A percentile compares a stretch with the other conserved stretches of the same genome.
Evolutionary conservation across 2,888 invertebrate species (phyloP).

Genomic region (Pammene fasciana): DNA sequence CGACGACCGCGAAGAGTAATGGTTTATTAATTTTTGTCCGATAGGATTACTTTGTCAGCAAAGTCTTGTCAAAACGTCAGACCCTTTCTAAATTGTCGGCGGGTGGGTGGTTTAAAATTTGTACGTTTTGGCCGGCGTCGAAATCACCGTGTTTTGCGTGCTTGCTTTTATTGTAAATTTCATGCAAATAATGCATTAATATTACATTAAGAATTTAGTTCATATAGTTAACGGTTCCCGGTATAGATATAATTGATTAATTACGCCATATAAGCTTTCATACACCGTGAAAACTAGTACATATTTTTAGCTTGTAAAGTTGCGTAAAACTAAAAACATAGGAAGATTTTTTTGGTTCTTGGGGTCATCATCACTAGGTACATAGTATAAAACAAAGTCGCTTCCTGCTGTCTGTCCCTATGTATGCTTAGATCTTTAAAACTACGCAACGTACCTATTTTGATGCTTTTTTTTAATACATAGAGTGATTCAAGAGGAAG

Average conservation of each 20-base stretch:
- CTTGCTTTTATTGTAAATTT: conserved; percentile 22
- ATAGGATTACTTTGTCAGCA: conserved; percentile 36
- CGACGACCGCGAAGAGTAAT: conserved; percentile 57
- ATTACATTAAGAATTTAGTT: not conserved
- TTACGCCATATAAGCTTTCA: too few species aligned
- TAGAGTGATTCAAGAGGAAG: too few species aligned
- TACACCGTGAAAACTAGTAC: too few species aligned
- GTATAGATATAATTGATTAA: not conserved
- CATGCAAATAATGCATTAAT: conserved; percentile 31
- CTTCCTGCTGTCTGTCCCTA: too few species aligned
- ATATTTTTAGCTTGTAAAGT: too few species aligned
- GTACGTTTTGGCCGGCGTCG: conserved; percentile 6
- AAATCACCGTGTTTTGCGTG: conserved; percentile 28
- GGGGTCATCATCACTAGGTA: too few species aligned
- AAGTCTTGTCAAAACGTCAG: conserved; percentile 35
- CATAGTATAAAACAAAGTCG: too few species aligned
- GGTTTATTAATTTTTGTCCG: conserved; percentile 49
- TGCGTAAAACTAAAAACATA: too few species aligned
- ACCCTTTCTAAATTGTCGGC: conserved; percentile 29
- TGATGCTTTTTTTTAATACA: too few species aligned
- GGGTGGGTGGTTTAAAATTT: conserved; percentile 20
- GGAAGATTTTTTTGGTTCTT: too few species aligned
- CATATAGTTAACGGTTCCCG: not conserved
- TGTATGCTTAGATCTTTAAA: too few species aligned
- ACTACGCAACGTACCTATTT: too few species aligned